Evolutionary conservation across 2,113 vertebrate genomes (phyloP).

Genomic region (Gulo gulo): DNA sequence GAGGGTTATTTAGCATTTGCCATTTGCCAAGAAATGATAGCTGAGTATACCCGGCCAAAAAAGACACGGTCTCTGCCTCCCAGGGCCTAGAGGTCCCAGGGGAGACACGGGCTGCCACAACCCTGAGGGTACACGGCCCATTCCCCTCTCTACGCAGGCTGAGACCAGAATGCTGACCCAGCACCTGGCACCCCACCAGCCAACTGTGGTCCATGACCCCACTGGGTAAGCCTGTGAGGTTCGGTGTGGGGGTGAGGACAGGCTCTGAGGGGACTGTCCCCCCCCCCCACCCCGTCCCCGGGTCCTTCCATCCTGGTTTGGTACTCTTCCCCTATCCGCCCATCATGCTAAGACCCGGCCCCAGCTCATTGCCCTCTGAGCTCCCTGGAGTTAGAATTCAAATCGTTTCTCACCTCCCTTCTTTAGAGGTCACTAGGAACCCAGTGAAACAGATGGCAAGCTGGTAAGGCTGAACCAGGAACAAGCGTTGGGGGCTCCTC

Average conservation of each 20-base stretch:
- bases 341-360: not conserved
- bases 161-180: fast-evolving
- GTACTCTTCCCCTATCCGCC: not conserved
- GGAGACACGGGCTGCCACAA: not conserved
- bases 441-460: not conserved
- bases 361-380: no score
- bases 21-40: not conserved
- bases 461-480: not conserved
- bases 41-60: not conserved
- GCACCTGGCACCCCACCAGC: no score
- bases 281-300: not conserved
- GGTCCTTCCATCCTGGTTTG: not conserved
- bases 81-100: not conserved
- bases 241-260: fast-evolving
- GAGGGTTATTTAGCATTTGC: not conserved
- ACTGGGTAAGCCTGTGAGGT: not conserved
- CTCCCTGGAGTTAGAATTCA: not conserved
- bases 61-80: not conserved
- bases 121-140: not conserved
- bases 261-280: fast-evolving
- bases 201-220: not conserved
- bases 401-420: not conserved
- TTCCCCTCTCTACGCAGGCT: not conserved
- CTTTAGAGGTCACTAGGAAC: not conserved
- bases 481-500: fast-evolving